Evolutionary conservation across 1,140 invertebrate species (phyloP), one percentile per base, ranked within the genome.

Genomic region (Meteorus sp.): DNA sequence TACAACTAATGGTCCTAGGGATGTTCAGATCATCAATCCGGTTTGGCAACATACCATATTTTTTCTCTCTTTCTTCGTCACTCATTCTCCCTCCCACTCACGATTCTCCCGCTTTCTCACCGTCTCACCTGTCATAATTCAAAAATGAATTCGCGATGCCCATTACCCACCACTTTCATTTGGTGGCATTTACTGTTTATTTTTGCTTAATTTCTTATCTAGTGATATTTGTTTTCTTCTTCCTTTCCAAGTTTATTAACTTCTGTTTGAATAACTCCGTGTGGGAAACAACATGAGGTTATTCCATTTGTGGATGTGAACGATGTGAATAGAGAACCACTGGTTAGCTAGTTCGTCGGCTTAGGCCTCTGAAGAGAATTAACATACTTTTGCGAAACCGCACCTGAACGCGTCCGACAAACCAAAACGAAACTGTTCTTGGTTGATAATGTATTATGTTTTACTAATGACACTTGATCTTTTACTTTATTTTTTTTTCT

Each of bases 121-220:
- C 47, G 43, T 25, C 23, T 61, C 55, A 60, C 52, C 52, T 60
- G 58, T 60, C 58, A 60, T 22, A 53, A 60, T 60, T 60, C 55
- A 60, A 54, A 54, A 60, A 37, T 44, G 44, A 47, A 39, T 53
- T 35, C 58, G 41, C n/a, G 51, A 48, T 55, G 51, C 43, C 22
- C 33, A 55, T 54, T 59, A 20, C 25, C 43, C 22, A 44, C 33
- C 37, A 39, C 11, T 2, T 44, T 19, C 35, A 25, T 60, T 47
- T 44, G n/a, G n/a, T n/a, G n/a, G n/a, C n/a, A n/a, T 45, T 22
- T 17, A 13, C 13, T 15, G 13, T 19, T 15, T 39, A 48, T 57
- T 47, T 22, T 35, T 57, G n/a, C n/a, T n/a, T n/a, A n/a, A n/a
- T n/a, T n/a, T n/a, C n/a, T n/a, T n/a, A n/a, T n/a, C n/a, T n/a